Percentiles rank a stretch among this genome's conserved stretches.
Conservation (phyloP, 2,888 invertebrate genomes). For the Lasioglossum leucozonium region DNA sequence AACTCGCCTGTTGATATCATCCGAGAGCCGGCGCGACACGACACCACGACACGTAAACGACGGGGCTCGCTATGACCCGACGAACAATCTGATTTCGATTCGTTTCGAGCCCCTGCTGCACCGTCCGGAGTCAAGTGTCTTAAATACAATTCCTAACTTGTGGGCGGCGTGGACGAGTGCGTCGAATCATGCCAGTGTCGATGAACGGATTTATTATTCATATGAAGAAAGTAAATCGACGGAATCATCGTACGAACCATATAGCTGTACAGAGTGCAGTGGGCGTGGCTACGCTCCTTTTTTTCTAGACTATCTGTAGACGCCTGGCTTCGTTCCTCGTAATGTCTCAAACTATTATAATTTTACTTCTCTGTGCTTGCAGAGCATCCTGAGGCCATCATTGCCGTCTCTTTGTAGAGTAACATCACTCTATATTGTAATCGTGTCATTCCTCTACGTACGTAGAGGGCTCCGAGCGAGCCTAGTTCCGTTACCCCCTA, state of each 20-base stretch:
- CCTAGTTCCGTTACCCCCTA: too few relatives aligned
- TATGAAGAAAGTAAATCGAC: neutral
- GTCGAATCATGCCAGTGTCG: neutral
- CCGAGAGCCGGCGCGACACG: neutral
- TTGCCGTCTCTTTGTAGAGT: too few relatives aligned
- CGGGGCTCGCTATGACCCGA: neutral
- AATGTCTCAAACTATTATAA: too few relatives aligned
- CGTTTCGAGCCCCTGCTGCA: neutral
- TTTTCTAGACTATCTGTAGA: too few relatives aligned
- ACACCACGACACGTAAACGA: neutral
- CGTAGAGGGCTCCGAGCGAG: too few relatives aligned
- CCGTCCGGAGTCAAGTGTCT: neutral
- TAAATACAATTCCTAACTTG: neutral
- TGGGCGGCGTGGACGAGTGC: neutral
- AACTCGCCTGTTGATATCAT: constrained; percentile 4
- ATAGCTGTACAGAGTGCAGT: neutral
- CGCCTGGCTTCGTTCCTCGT: too few relatives aligned
- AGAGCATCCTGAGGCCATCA: too few relatives aligned
- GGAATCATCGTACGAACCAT: neutral
- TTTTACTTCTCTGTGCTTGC: too few relatives aligned
- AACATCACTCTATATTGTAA: too few relatives aligned
- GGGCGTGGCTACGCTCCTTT: too few relatives aligned
- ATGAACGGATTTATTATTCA: neutral
- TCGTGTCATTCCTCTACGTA: too few relatives aligned
- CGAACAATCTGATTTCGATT: neutral